Evolutionary conservation across 2,888 invertebrate genomes (phyloP), one percentile per base, ranked within the genome.

Genomic region (Temnothorax ravouxi): DNA sequence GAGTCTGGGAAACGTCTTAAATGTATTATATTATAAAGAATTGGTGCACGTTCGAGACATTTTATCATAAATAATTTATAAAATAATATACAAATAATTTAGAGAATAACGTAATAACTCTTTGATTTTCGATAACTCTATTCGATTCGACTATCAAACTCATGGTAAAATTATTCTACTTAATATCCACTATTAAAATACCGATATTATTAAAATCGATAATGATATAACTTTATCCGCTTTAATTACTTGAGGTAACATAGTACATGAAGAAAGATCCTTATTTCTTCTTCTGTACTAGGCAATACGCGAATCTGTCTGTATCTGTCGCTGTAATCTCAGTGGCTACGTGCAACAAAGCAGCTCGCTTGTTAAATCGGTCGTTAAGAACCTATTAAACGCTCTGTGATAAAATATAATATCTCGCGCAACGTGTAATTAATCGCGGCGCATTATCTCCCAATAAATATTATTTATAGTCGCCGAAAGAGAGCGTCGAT

Each of bases 391-490:
- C 25, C 50, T 59, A 71, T 84, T 84, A 87, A 87, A 81, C 62
- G 83, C 44, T 74, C 50, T 54, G 71, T 75, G 71, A 64, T 56
- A 81, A 82, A 74, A 62, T 34, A 72, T 13, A 21, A 62, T 61
- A 69, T 52, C 72, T 44, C 77, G 71, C 67, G 61, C 62, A 34
- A 84, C 72, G 29, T 72, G 52, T 87, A 88, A 87, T 86, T 85
- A 84, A 66, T 34, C 84, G 75, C 76, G 79, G 83, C 67, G 85
- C 64, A 88, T 84, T 88, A 66, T 83, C 84, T 84, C 71, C 84
- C 72, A 84, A 67, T 83, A 89, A 86, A 87, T 77, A 84, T 88
- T 89, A 89, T 88, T 89, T 89, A 89, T 80, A 79, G 75, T 25
- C 67, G 21, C 66, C 72, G 15, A 56, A 74, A 56, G 64, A 52